Base-by-base conservation (phyloP, 2,888 invertebrate species). In the Leptarthrus brevirostris region DNA sequence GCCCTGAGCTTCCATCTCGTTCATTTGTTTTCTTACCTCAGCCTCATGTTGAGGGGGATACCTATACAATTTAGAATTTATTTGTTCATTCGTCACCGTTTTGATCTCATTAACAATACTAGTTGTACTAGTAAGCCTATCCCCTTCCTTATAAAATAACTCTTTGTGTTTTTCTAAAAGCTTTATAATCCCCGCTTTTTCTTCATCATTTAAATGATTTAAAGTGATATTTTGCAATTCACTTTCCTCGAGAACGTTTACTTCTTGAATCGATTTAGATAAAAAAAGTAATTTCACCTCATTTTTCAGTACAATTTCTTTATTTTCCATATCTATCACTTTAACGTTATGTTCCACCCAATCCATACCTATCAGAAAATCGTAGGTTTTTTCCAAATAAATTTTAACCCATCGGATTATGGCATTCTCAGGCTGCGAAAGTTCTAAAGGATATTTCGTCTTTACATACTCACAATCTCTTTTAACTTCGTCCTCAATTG, bases 351-450 rank as follows among this genome's bases (percentile, higher is more conserved):
- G 70, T 49, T 36, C 47, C 18, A 71, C 22, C 70, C 74, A 74
- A 14, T 49, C 70, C 58, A 71, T 74, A 12, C 70, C 70, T 26
- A 74, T 53, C 53, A 74, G 24, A n/a, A 71, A 44, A 71, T 74
- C 74, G 18, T 70, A 69, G 22, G 30, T 30, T 30, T 74, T 74
- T n/a, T 74, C 47, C 71, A 74, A 52, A 16, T 30, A 26, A 14
- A 71, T 74, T 18, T 58, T 71, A 16, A 69, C 70, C 74, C 75
- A 72, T 36, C 66, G 75, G 10, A 77, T 77, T 73, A 72, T 77
- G 20, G 77, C 75, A 22, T 77, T 77, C 6, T 30, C 12, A 8
- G 75, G 73, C 40, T 72, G 73, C 3, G 14, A 18, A 18, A 52
- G 18, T 18, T 52, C 52, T 18, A 52, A 3, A 10, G 52, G 52